Evolutionary conservation across 1,140 invertebrate genomes (phyloP), one percentile per base, ranked within the genome.

Genomic region (Zaprionus nigranus): DNA sequence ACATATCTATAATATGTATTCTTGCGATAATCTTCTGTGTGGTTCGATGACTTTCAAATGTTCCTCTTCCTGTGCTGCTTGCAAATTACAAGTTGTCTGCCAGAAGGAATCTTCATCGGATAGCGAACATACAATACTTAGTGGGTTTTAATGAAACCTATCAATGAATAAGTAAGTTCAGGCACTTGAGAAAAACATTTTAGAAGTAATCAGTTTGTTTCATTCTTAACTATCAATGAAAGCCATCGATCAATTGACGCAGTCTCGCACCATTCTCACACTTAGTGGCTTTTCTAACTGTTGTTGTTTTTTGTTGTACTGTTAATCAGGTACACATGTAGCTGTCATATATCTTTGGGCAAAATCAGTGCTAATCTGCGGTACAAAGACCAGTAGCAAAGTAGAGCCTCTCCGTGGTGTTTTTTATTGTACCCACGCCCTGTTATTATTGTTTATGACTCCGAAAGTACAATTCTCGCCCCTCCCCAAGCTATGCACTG

Each of bases 361-460:
- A 24, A 79, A 79, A 79, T 79, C 78, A 60, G 30, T n/a, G 68
- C 63, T 77, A 79, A 79, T 79, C 78, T 79, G 22, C 26, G 28
- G 38, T 17, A 46, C 13, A 36, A 68, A 38, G 36, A 34, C 28
- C 72, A 63, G 66, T 30, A 70, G 66, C 72, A 43, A n/a, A 17
- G 24, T 4, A 26, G 15, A 6, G 2, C 0, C 26, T n/a, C 24
- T 3, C 11, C 15, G 2, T 9, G 22, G 30, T 12, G 20, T 64
- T 22, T 26, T 26, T 56, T 34, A 5, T 38, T 15, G 9, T 20
- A 22, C 34, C 12, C 13, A 5, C n/a, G 64, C 78, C 51, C 17
- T 46, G 38, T 62, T 66, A 73, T 72, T 68, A 57, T 61, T 4
- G 63, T 57, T 68, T 75, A 86, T 74, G 60, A 71, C 40, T 40